Conservation (phyloP, 2,888 invertebrate species). For the Ganaspis brasiliensis region DNA sequence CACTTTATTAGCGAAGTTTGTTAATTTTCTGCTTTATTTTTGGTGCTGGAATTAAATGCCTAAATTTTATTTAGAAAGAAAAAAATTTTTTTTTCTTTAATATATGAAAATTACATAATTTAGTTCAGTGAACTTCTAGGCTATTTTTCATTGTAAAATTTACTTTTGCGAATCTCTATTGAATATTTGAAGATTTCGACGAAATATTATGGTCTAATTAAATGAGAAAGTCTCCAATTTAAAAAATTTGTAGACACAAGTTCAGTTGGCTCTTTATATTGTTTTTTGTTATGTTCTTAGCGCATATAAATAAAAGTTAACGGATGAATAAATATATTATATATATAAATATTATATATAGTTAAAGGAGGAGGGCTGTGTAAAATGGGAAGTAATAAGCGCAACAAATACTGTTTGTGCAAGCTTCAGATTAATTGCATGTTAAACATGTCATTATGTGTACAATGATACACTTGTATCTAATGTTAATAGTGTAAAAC, state of each 20-base stretch:
- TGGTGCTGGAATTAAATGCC: conserved; percentile 21
- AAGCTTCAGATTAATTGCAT: conserved; percentile 80
- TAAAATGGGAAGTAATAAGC: conserved; percentile 65
- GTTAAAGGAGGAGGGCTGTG: conserved; percentile 72
- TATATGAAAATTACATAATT: not conserved
- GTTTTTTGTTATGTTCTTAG: conserved; percentile 42
- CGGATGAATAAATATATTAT: conserved; percentile 42
- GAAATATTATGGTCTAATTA: not conserved
- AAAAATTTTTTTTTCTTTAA: too few relatives aligned
- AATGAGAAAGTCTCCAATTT: not conserved
- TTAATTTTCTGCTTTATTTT: conserved; percentile 31
- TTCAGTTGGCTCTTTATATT: conserved; percentile 39
- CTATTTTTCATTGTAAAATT: not conserved
- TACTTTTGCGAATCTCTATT: conserved; percentile 19
- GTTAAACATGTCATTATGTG: conserved; percentile 80
- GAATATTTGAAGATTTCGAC: not conserved
- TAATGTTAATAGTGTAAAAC: conserved; percentile 76
- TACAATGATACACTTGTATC: conserved; percentile 77
- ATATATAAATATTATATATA: conserved; percentile 43
- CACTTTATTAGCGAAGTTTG: not conserved
- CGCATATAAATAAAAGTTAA: conserved; percentile 39
- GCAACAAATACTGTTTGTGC: conserved; percentile 79
- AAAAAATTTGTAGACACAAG: not conserved
- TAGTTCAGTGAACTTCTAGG: not conserved
- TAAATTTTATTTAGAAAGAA: too few relatives aligned